A percentile compares a stretch with the other conserved stretches of the same genome.
These are phyloP conservation scores for Apeira syringaria DNA, from an alignment of 2,888 invertebrate species.

Conservation along the genomic window DNA sequence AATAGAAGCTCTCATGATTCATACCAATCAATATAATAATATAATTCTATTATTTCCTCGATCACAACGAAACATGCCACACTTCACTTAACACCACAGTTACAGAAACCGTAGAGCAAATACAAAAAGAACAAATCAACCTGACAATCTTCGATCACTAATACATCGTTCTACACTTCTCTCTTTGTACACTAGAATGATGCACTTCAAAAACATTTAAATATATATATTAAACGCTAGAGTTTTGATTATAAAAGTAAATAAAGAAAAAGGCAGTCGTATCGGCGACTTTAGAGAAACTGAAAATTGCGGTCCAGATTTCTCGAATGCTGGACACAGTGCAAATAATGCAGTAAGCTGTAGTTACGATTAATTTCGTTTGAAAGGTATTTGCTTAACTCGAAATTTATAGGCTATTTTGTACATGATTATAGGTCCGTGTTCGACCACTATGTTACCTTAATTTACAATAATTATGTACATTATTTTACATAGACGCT, in stretches of 20 bases:
- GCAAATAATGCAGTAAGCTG: constrained; percentile 7
- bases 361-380: no score
- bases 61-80: constrained; percentile 3
- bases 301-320: constrained; percentile 30
- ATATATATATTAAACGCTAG: constrained; percentile 12
- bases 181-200: constrained; percentile 56
- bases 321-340: constrained; percentile 17
- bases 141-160: constrained; percentile 49
- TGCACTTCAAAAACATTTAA: constrained; percentile 64
- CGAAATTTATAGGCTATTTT: no score
- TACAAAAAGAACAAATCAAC: constrained; percentile 39
- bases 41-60: not conserved
- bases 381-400: no score
- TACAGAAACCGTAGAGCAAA: constrained; percentile 7
- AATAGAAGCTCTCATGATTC: no score
- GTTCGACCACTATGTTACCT: no score
- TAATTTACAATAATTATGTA: no score
- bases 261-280: constrained; percentile 15
- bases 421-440: no score
- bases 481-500: no score
- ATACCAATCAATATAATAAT: no score
- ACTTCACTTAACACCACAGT: constrained; percentile 11
- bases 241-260: constrained; percentile 17
- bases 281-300: constrained; percentile 21
- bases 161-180: constrained; percentile 55